A percentile compares a stretch with the other conserved stretches of the same genome.
phyloP scores from a whole-genome alignment of 2,888 invertebrate genomes.

The Taphrorychus bicolor region DNA sequence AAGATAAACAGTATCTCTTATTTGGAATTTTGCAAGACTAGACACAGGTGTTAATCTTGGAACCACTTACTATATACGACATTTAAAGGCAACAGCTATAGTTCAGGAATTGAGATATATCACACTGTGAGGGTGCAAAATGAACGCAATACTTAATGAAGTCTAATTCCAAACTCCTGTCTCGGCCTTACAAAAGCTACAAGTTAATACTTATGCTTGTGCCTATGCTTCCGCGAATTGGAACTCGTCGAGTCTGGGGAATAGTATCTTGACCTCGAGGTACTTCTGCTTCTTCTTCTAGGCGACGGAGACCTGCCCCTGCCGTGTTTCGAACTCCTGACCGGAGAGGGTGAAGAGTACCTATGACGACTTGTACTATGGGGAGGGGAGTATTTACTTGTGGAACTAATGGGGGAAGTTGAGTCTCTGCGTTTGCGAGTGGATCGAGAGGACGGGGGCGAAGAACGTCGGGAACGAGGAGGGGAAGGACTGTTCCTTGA shows the following conservation, averaged over 20 bases:
- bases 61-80: too few relatives aligned
- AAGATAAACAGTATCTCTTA: too few relatives aligned
- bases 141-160: background rate
- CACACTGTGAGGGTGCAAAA: background rate
- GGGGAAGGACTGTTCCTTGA: conserved; percentile 57
- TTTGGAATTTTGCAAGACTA: too few relatives aligned
- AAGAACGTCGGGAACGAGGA: conserved; percentile 57
- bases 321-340: conserved; percentile 51
- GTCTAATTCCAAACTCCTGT: background rate
- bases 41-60: too few relatives aligned
- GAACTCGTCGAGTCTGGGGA: conserved; percentile 56
- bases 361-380: conserved; percentile 47
- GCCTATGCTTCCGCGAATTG: conserved; percentile 62
- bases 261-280: conserved; percentile 52
- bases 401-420: conserved; percentile 54
- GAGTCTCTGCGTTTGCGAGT: conserved; percentile 54
- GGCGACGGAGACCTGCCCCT: conserved; percentile 56
- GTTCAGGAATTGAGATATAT: too few relatives aligned
- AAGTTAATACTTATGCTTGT: conserved; percentile 62
- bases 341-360: conserved; percentile 55
- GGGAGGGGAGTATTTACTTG: conserved; percentile 56
- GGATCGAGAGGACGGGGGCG: conserved; percentile 53
- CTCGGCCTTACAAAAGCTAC: too few relatives aligned
- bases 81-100: too few relatives aligned
- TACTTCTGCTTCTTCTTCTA: conserved; percentile 51